These are phyloP conservation scores for Callyntrura sp. DNA, from an alignment of 2,888 invertebrate genomes.

Conservation along the genomic window DNA sequence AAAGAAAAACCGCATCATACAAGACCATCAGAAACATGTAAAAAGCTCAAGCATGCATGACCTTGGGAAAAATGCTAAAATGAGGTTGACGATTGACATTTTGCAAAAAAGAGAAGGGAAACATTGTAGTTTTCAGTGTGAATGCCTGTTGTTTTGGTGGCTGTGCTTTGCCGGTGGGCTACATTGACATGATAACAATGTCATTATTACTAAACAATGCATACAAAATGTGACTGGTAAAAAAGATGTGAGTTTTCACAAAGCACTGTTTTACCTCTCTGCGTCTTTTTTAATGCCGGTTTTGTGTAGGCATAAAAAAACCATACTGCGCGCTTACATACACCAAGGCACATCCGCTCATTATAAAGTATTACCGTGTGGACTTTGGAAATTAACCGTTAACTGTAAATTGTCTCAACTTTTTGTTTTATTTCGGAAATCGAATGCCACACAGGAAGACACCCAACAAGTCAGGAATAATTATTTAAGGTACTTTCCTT, in stretches of 20 bases:
- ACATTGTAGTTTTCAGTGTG: neutral
- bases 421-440: conserved; percentile 29
- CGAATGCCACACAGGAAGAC: conserved; percentile 35
- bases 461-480: neutral
- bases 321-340: no score
- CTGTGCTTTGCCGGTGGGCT: conserved; percentile 34
- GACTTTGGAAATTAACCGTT: conserved; percentile 39
- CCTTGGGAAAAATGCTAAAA: conserved; percentile 72
- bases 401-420: neutral
- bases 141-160: conserved; percentile 26
- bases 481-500: conserved; percentile 21
- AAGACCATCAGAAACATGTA: conserved; percentile 12
- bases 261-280: neutral
- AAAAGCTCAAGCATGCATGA: conserved; percentile 73
- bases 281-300: neutral
- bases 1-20: conserved; percentile 43
- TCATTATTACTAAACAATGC: conserved; percentile 21
- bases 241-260: neutral
- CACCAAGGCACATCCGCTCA: conserved; percentile 14
- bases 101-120: conserved; percentile 30
- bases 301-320: neutral
- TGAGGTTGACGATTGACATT: conserved; percentile 70
- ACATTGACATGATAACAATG: neutral
- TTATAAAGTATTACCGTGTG: conserved; percentile 10
- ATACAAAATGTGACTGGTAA: neutral